phyloP scores from a whole-genome alignment of 2,113 vertebrate genomes.

The Columba janthina region DNA sequence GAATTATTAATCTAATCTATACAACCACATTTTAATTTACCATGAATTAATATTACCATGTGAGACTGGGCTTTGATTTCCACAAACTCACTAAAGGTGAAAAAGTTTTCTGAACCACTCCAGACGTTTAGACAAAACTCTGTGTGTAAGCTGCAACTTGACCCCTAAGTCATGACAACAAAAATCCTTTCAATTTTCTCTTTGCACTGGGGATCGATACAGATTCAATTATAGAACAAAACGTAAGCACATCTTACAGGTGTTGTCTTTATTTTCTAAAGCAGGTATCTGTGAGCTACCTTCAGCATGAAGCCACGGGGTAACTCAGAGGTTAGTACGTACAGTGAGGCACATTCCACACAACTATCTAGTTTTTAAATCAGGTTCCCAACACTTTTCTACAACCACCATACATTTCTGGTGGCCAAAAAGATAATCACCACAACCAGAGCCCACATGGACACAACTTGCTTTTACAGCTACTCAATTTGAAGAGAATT shows the following conservation, averaged over 20 bases:
- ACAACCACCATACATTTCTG: neutral
- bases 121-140: neutral
- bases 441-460: accelerated
- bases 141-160: neutral
- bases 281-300: neutral
- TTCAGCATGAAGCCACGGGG: neutral
- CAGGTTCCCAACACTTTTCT: neutral
- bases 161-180: neutral
- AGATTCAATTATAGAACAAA: neutral
- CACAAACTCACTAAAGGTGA: neutral
- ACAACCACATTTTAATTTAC: neutral
- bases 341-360: neutral
- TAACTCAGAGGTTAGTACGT: neutral
- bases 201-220: neutral
- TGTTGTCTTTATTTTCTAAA: neutral
- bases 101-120: neutral
- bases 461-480: neutral
- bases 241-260: neutral
- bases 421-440: neutral
- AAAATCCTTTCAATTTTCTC: neutral
- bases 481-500: neutral
- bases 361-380: neutral
- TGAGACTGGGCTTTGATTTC: neutral
- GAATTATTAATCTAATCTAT: neutral
- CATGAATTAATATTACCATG: neutral